Base-by-base conservation (phyloP, 2,113 vertebrate genomes). In the Prochilodus magdalenae region DNA sequence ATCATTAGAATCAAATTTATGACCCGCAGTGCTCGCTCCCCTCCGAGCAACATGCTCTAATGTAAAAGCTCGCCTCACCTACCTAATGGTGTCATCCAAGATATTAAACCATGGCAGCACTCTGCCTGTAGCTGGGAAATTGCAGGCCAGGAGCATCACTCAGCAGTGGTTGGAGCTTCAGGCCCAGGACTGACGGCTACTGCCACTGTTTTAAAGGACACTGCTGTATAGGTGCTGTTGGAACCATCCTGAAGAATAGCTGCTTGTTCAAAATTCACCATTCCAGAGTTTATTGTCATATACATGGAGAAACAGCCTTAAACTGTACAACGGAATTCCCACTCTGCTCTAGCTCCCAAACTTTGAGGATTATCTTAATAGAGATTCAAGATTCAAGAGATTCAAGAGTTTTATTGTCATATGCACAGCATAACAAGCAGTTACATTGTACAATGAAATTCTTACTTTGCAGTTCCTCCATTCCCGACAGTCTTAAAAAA, bases 1-100 rank as follows among this genome's bases (percentile, higher is more conserved):
- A 95, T 95, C 92, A 95, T 96, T 97, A 95, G 88, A 91, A 90
- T 92, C 89, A 88, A 95, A 96, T 94, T 91, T 94, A 96, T 94
- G 90, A 90, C 93, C 94, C 90, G 6, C 85, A 86, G 88, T 89
- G 16, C 33, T 5, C 8, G 70, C 24, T 71, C 36, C n/a, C 20
- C 27, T 29, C 87, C 88, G 83, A 92, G 83, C 92, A 24, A 85
- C 80, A 90, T 84, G 84, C 67, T 86, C 86, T 86, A 87, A 82
- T 87, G 82, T 89, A 81, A 77, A 75, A 84, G 83, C 86, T 89
- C 40, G 71, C 83, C 79, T 89, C 87, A 83, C 87, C 89, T 85
- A 81, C 84, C 86, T 85, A 85, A 83, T 87, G 79, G 83, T 75
- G 73, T 84, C 77, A 85, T 80, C 77, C 84, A 82, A 88, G 88